phyloP scores from a whole-genome alignment of 2,888 invertebrate genomes.

The Invenusta paracnida region DNA sequence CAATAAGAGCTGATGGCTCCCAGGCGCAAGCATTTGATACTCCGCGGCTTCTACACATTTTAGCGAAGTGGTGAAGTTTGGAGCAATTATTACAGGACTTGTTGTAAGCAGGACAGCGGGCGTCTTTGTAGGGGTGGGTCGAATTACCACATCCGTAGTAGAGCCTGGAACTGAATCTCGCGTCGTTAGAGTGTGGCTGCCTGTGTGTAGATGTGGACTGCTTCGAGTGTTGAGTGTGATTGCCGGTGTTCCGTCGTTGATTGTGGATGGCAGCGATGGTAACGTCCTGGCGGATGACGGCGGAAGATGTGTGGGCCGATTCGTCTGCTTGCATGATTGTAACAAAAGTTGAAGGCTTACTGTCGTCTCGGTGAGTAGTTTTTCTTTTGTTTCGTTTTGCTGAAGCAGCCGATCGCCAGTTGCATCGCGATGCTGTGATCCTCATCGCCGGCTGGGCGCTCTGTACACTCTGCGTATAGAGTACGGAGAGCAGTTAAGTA shows the following conservation, averaged over 20 bases:
- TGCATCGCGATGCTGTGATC: constrained; percentile 20
- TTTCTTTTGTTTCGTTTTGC: constrained; percentile 20
- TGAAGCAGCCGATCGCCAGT: constrained; percentile 23
- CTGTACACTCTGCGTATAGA: constrained; percentile 4
- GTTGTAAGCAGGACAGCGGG: background rate
- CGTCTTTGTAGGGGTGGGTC: background rate
- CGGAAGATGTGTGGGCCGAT: constrained; percentile 15
- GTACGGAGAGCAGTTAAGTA: constrained; percentile 31
- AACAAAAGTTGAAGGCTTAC: background rate
- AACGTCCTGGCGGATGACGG: background rate
- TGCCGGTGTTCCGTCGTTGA: background rate
- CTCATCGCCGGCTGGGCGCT: background rate
- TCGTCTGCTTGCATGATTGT: constrained; percentile 33
- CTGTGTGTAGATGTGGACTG: background rate
- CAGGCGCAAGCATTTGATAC: background rate
- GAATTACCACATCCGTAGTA: background rate
- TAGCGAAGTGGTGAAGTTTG: background rate
- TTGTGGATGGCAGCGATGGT: background rate
- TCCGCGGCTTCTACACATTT: background rate
- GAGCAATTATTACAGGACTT: background rate
- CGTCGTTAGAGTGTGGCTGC: background rate
- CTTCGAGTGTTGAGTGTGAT: background rate
- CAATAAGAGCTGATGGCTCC: background rate
- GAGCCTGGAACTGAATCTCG: background rate
- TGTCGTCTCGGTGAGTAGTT: constrained; percentile 26